phyloP scores from a whole-genome alignment of 2,113 vertebrate genomes.

The Naja naja region DNA sequence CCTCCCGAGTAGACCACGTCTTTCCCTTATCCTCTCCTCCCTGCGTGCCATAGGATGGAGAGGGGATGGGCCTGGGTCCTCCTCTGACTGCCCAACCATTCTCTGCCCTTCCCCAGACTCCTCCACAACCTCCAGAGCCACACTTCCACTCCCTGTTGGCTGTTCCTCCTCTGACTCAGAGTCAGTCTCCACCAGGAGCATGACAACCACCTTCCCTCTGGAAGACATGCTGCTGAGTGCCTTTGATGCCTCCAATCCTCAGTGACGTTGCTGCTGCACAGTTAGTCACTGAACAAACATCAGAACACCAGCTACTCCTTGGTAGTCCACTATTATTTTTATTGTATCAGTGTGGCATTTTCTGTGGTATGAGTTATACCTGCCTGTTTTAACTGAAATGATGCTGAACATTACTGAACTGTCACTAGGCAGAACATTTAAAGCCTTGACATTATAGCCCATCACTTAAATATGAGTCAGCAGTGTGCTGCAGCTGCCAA shows the following conservation, averaged over 20 bases:
- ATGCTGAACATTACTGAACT: background rate
- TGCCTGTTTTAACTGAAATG: background rate
- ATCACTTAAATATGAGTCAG: background rate
- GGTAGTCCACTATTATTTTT: background rate
- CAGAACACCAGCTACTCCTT: background rate
- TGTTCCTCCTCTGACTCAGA: no score
- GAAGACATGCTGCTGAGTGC: background rate
- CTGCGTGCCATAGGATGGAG: no score
- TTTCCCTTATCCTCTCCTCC: no score
- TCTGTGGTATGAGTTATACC: background rate
- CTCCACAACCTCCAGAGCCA: no score
- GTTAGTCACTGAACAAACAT: background rate
- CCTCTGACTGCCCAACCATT: no score
- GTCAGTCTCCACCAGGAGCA: no score
- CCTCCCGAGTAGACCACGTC: no score
- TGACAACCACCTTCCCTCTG: background rate
- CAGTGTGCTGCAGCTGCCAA: background rate
- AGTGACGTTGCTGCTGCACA: background rate
- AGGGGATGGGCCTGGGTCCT: no score
- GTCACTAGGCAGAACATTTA: background rate
- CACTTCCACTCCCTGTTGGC: no score
- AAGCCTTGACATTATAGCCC: background rate
- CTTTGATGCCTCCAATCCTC: background rate
- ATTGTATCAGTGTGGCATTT: background rate
- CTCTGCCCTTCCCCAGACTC: no score